A percentile compares a stretch with the other conserved stretches of the same genome.
These are phyloP conservation scores for Lepidochrysops patricia DNA, from an alignment of 2,888 invertebrate genomes.

Conservation along the genomic window DNA sequence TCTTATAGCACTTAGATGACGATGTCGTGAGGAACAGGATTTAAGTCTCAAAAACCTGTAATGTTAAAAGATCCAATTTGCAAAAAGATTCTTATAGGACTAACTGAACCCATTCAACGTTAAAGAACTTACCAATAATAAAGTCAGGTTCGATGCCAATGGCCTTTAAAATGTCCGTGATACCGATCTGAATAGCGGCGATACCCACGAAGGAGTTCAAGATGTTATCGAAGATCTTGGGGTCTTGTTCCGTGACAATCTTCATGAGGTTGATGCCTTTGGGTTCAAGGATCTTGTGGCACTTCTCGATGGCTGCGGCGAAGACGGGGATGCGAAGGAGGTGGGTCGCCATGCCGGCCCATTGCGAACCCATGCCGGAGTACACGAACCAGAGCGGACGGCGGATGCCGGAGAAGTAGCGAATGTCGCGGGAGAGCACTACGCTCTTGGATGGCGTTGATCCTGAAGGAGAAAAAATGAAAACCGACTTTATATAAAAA, in stretches of 20 bases:
- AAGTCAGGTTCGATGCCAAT: conserved; percentile 64
- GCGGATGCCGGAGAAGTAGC: conserved; percentile 76
- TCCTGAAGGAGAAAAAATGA: conserved; percentile 30
- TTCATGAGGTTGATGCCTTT: conserved; percentile 78
- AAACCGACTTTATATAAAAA: too few species aligned
- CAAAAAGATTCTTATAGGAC: too few species aligned
- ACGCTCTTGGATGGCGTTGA: conserved; percentile 52
- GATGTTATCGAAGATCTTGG: conserved; percentile 78
- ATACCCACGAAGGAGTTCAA: conserved; percentile 83
- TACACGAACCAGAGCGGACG: conserved; percentile 91
- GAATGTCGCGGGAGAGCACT: conserved; percentile 61
- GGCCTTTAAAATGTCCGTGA: conserved; percentile 68
- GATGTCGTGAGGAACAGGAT: too few species aligned
- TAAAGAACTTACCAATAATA: conserved; percentile 54
- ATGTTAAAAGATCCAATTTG: too few species aligned
- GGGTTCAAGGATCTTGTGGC: conserved; percentile 76
- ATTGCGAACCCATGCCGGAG: conserved; percentile 93
- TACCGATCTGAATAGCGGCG: conserved; percentile 78
- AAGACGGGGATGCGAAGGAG: conserved; percentile 85
- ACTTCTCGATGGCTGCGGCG: conserved; percentile 79
- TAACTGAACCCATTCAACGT: too few species aligned
- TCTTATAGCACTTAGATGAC: too few species aligned
- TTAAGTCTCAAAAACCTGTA: too few species aligned
- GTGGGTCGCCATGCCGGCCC: conserved; percentile 87
- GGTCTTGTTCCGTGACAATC: conserved; percentile 76